Percentiles rank a stretch among this genome's conserved stretches.
phyloP scores from a whole-genome alignment of 2,113 vertebrate species.

The Heloderma charlesbogerti region DNA sequence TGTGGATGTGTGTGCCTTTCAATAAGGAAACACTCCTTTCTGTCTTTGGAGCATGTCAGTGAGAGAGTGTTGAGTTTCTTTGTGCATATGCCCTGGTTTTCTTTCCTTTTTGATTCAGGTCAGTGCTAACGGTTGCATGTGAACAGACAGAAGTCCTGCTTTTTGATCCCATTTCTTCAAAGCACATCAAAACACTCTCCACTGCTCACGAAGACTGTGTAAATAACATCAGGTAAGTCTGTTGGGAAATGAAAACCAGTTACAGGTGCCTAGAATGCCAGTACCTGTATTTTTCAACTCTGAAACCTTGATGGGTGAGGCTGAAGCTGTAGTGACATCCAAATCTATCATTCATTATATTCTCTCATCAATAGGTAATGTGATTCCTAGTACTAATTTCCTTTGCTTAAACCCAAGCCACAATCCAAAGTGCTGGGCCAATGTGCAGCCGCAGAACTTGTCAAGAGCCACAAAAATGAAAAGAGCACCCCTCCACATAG shows the following conservation, averaged over 20 bases:
- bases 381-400: neutral
- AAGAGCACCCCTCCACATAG: neutral
- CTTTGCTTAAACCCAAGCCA: neutral
- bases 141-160: slow-evolving; percentile 98
- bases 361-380: neutral
- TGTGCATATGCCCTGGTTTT: neutral
- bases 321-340: rapidly evolving
- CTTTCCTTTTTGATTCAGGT: slow-evolving; percentile 76
- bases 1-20: neutral
- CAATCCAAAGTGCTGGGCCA: neutral
- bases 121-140: slow-evolving; percentile 96
- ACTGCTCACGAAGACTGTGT: slow-evolving; percentile 98
- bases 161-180: slow-evolving; percentile 96
- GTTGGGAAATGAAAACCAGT: slow-evolving; percentile 16
- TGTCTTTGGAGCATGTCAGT: neutral
- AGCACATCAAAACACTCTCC: slow-evolving; percentile 96
- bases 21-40: neutral
- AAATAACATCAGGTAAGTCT: slow-evolving; percentile 95
- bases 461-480: neutral
- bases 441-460: neutral
- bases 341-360: rapidly evolving
- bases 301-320: neutral
- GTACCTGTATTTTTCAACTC: rapidly evolving
- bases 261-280: neutral
- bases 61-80: neutral